A percentile compares a stretch with the other conserved stretches of the same genome.
Conservation (phyloP, 2,888 invertebrate genomes). For the Volucella inanis region DNA sequence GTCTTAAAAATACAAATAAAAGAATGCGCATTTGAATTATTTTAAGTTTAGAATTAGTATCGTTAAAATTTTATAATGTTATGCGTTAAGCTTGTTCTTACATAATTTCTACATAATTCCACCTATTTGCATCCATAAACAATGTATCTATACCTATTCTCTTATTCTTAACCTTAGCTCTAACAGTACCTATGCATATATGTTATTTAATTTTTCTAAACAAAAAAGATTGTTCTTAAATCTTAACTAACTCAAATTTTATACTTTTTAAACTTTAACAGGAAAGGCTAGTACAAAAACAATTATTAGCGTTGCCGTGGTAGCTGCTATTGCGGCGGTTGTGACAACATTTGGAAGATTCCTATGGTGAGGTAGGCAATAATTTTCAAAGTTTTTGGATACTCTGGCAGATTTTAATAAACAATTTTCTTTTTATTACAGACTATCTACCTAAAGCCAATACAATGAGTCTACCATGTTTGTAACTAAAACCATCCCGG, state of each 20-base stretch:
- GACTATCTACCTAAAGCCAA: not conserved
- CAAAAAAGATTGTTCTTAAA: constrained; percentile 38
- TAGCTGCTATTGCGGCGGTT: constrained; percentile 77
- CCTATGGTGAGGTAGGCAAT: constrained; percentile 79
- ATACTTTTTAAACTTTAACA: constrained; percentile 31
- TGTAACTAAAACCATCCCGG: constrained; percentile 8
- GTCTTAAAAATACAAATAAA: too few species aligned
- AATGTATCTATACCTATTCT: too few species aligned
- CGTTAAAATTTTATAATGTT: too few species aligned
- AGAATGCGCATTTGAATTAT: too few species aligned
- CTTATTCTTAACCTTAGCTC: too few species aligned
- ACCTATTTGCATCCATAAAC: too few species aligned
- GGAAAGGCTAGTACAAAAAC: constrained; percentile 58
- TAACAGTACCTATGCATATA: not conserved
- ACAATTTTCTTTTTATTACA: constrained; percentile 15
- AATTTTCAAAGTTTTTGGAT: not conserved
- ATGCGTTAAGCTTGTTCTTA: too few species aligned
- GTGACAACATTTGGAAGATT: constrained; percentile 76
- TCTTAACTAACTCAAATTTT: not conserved
- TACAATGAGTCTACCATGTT: not conserved
- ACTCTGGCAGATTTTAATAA: not conserved
- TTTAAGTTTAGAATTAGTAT: too few species aligned
- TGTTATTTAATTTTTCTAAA: not conserved
- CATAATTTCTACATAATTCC: too few species aligned
- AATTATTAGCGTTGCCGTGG: constrained; percentile 76